Conservation (phyloP, 1,140 invertebrate species). For the Papilio machaon region DNA sequence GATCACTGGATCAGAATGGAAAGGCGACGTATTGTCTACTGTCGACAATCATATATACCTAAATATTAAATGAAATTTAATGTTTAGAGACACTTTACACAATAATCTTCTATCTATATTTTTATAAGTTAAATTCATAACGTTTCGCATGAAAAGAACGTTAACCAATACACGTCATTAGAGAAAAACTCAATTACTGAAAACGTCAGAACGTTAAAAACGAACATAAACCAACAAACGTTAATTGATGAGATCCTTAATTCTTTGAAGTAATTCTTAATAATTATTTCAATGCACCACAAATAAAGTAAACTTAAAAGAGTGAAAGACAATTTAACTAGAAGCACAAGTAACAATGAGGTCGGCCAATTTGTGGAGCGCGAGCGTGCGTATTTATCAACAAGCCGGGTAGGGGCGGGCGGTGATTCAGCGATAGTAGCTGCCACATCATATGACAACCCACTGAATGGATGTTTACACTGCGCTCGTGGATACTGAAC, state of each 20-base stretch:
- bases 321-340: background rate
- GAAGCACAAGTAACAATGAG: constrained; percentile 1
- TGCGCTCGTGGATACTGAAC: background rate
- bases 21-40: background rate
- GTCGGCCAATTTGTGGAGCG: background rate
- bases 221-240: background rate
- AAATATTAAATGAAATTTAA: no score
- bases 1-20: constrained; percentile 19
- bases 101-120: no score
- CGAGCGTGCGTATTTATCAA: background rate
- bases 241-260: background rate
- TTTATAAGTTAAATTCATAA: no score
- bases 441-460: constrained; percentile 4
- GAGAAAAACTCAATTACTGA: background rate
- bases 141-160: background rate
- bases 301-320: background rate
- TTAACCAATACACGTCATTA: background rate
- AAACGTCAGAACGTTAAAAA: background rate
- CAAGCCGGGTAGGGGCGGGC: background rate
- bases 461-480: constrained; percentile 13
- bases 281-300: background rate
- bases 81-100: no score
- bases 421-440: background rate
- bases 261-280: background rate
- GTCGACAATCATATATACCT: background rate